phyloP scores from a whole-genome alignment of 2,113 vertebrate genomes.

The Callipepla californica region DNA sequence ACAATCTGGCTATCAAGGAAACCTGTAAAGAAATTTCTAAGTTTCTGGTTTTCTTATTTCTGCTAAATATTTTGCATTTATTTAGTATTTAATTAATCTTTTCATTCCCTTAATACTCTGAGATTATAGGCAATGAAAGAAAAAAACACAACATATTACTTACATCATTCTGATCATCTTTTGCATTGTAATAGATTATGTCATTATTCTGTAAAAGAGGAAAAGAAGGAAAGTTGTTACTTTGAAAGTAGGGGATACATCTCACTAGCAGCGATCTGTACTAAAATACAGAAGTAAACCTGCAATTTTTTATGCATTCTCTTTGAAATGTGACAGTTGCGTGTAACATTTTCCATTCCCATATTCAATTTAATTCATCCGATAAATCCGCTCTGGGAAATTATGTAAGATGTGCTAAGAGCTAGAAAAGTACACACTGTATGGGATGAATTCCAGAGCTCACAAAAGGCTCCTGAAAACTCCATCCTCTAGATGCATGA shows the following conservation, averaged over 20 bases:
- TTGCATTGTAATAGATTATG: constrained; percentile 96
- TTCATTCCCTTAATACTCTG: background rate
- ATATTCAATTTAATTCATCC: background rate
- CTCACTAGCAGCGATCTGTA: background rate
- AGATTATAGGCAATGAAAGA: background rate
- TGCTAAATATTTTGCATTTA: background rate
- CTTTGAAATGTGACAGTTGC: background rate
- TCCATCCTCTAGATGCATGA: background rate
- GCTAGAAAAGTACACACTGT: background rate
- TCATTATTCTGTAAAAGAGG: constrained; percentile 85
- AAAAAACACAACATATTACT: constrained; percentile 64
- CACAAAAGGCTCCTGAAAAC: background rate
- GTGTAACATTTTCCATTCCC: background rate
- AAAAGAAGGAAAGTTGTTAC: constrained; percentile 24
- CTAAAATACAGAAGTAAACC: background rate
- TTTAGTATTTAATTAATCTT: background rate
- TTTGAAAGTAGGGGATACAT: background rate
- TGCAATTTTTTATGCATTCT: background rate
- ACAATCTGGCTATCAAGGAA: background rate
- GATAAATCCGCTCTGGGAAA: background rate
- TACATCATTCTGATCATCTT: constrained; percentile 92
- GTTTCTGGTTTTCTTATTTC: background rate
- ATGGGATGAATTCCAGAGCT: background rate
- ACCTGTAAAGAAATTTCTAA: background rate
- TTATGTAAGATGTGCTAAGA: background rate